Percentiles rank a stretch among this genome's conserved stretches.
Conservation (phyloP, 1,140 invertebrate genomes). For the Pseudomyrmex concolor region DNA sequence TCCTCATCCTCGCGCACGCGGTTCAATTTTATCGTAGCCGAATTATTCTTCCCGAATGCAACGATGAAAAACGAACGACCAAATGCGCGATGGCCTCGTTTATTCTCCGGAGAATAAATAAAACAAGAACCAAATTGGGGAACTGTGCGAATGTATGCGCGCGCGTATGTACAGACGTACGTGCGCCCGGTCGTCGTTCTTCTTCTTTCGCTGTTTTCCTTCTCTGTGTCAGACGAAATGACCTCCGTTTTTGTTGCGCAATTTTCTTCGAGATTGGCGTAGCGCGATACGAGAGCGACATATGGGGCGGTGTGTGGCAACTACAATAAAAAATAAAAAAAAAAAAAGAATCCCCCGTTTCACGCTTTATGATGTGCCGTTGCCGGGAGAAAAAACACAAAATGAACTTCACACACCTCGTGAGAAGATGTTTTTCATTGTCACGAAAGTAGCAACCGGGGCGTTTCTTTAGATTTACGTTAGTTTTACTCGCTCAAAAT, state of each 20-base stretch:
- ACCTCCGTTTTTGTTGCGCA: constrained; percentile 50
- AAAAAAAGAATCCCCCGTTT: constrained; percentile 34
- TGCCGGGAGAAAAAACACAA: not conserved
- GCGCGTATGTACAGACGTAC: constrained; percentile 23
- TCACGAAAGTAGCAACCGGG: constrained; percentile 12
- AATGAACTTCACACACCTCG: constrained; percentile 3
- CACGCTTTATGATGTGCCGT: constrained; percentile 34
- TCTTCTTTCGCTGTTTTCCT: not conserved
- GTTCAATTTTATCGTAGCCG: constrained; percentile 51
- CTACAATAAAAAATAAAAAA: not conserved
- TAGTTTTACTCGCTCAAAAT: not conserved
- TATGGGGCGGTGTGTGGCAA: constrained; percentile 24
- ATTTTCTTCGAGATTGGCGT: constrained; percentile 63
- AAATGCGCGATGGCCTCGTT: constrained; percentile 60
- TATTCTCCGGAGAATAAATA: constrained; percentile 57
- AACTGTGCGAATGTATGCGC: too few relatives aligned
- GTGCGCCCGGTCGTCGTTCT: constrained; percentile 15
- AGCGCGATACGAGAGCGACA: constrained; percentile 30
- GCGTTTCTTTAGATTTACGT: not conserved
- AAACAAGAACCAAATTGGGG: constrained; percentile 23
- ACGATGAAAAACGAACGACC: constrained; percentile 44
- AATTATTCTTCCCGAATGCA: constrained; percentile 60
- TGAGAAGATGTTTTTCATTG: constrained; percentile 10
- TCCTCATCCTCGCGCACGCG: not conserved
- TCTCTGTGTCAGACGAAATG: constrained; percentile 23